These are phyloP conservation scores for Camponotus floridanus DNA, from an alignment of 1,140 invertebrate genomes.

Conservation along the genomic window DNA sequence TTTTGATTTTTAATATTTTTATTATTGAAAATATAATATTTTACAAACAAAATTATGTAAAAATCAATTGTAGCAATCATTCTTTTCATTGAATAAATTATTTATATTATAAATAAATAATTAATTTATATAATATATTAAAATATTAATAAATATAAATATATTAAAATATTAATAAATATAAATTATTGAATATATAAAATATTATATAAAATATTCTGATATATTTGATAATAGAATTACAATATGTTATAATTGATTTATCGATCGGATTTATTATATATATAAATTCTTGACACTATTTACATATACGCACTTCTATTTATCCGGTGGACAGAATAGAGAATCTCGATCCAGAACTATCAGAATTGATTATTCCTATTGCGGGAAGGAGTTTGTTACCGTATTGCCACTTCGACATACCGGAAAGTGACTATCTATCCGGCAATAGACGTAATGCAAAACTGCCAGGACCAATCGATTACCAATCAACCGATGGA, in stretches of 20 bases:
- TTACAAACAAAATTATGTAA: not conserved
- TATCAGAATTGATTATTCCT: constrained; percentile 66
- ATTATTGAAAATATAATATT: too few species aligned
- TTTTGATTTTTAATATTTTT: too few species aligned
- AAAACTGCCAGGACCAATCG: constrained; percentile 68
- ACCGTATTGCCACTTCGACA: constrained; percentile 87
- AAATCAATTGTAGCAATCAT: not conserved
- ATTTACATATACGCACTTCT: not conserved
- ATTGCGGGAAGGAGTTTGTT: constrained; percentile 82
- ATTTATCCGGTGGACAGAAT: constrained; percentile 69
- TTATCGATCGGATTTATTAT: constrained; percentile 7
- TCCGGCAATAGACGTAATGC: constrained; percentile 82
- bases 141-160: not conserved
- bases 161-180: too few species aligned
- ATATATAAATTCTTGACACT: not conserved
- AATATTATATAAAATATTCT: too few species aligned
- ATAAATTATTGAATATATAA: too few species aligned
- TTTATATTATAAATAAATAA: too few species aligned
- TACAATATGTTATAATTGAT: not conserved
- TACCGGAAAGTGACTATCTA: constrained; percentile 86
- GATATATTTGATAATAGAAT: not conserved
- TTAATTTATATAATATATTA: not conserved
- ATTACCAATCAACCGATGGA: constrained; percentile 67
- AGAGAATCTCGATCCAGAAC: constrained; percentile 77
- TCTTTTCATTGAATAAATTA: too few species aligned